A percentile compares a stretch with the other conserved stretches of the same genome.
Evolutionary conservation across 2,113 vertebrate species (phyloP).

Genomic region (Phyllostomus discolor): DNA sequence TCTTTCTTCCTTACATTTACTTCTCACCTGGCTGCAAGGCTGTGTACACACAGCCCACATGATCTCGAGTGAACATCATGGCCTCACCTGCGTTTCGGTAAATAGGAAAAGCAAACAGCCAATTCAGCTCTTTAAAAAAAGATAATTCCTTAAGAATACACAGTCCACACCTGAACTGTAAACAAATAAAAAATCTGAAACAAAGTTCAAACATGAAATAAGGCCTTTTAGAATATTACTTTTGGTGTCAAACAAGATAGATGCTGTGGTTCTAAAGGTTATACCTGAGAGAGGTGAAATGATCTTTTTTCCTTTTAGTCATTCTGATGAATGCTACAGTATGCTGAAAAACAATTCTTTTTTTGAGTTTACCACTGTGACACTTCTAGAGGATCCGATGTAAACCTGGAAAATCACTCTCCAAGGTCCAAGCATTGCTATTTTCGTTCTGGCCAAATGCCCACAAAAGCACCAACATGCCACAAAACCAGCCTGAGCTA

Average conservation of each 20-base stretch:
- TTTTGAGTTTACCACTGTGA: neutral
- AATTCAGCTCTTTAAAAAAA: constrained; percentile 38
- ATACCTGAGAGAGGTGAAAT: neutral
- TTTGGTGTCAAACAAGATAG: neutral
- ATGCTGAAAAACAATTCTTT: neutral
- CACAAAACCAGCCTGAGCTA: constrained; percentile 27
- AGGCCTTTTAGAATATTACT: neutral
- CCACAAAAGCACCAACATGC: constrained; percentile 59
- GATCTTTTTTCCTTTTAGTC: neutral
- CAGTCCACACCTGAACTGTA: constrained; percentile 13
- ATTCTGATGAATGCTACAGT: neutral
- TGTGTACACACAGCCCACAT: neutral
- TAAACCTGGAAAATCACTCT: constrained; percentile 58
- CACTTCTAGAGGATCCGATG: constrained; percentile 43
- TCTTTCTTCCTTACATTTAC: neutral
- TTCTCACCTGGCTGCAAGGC: neutral
- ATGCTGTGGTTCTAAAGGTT: neutral
- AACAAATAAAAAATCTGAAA: constrained; percentile 40
- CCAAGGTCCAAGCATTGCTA: constrained; percentile 39
- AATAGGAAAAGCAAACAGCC: constrained; percentile 52
- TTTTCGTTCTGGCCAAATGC: constrained; percentile 61
- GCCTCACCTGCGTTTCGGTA: neutral
- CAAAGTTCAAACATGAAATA: neutral
- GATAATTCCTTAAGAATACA: constrained; percentile 16
- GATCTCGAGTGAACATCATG: neutral